These are phyloP conservation scores for Aphis gossypii DNA, from an alignment of 1,140 invertebrate species.

Conservation along the genomic window DNA sequence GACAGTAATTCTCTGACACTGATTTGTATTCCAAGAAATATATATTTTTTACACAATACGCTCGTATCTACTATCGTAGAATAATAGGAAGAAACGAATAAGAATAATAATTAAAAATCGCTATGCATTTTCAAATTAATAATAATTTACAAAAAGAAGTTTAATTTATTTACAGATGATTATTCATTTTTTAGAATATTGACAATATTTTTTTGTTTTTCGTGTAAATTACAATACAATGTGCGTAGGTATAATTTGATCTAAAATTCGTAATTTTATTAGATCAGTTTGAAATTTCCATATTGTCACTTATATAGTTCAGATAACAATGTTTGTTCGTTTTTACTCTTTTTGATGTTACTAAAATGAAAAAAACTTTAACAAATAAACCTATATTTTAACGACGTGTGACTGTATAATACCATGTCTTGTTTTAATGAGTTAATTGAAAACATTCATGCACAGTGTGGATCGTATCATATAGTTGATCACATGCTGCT, in stretches of 20 bases:
- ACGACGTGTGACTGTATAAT: neutral
- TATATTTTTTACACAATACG: neutral
- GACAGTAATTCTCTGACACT: neutral
- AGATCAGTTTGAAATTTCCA: neutral
- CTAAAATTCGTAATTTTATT: neutral
- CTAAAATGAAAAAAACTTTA: neutral
- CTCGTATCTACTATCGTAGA: neutral
- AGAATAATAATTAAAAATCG: neutral
- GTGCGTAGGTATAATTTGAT: neutral
- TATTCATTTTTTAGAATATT: neutral
- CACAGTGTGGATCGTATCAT: neutral
- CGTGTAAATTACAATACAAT: neutral
- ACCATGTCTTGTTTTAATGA: neutral
- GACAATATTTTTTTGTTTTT: neutral
- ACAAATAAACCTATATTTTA: neutral
- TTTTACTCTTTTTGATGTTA: neutral
- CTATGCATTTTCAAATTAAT: neutral
- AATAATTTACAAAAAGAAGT: neutral
- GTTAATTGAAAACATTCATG: neutral
- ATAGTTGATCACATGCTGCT: neutral
- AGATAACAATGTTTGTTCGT: neutral
- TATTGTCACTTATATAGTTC: neutral
- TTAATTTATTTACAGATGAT: neutral
- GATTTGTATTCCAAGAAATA: neutral
- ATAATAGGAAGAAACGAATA: neutral